Base-by-base conservation (phyloP, 2,888 invertebrate genomes). In the Microchrysa polita region DNA sequence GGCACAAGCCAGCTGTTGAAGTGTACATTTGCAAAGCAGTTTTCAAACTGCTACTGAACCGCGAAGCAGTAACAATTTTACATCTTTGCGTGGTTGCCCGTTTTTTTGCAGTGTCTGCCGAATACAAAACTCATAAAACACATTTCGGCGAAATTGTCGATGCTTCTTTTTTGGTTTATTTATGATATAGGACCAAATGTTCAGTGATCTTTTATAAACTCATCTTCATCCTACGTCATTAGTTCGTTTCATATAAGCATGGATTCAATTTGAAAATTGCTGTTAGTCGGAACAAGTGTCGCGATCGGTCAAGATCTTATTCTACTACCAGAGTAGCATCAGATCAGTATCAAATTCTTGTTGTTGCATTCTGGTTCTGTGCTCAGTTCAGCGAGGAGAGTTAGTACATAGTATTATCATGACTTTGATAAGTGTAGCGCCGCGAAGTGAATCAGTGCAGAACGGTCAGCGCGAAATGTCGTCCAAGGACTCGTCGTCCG, bases 351-450 rank as follows among this genome's bases (percentile, higher is more conserved):
- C 18, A 10, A 4, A 10, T 55, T 55, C 55, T 20, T 20, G 10
- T 55, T 1, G 52, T 10, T 52, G 59, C 27, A 23, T 27, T 14
- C n/a, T 59, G 22, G 59, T 23, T 59, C 59, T 5, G 59, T 14
- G 59, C 7, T 5, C 57, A 22, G 16, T n/a, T n/a, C n/a, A n/a
- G n/a, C 42, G 14, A 53, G 12, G 4, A 48, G 48, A n/a, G n/a
- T n/a, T n/a, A n/a, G n/a, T n/a, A n/a, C n/a, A n/a, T n/a, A n/a
- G n/a, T n/a, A n/a, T n/a, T n/a, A n/a, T n/a, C 20, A 69, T 69
- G 69, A 69, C 69, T 2, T 23, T 69, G 34, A 22, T 42, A n/a
- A 69, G 69, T 69, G 57, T 40, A 7, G 69, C 48, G 12, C 10
- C 69, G 57, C 34, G 57, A 69, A 69, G 69, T 57, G 69, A 57